Evolutionary conservation across 2,113 vertebrate species (phyloP).

Genomic region (Sciurus niger): DNA sequence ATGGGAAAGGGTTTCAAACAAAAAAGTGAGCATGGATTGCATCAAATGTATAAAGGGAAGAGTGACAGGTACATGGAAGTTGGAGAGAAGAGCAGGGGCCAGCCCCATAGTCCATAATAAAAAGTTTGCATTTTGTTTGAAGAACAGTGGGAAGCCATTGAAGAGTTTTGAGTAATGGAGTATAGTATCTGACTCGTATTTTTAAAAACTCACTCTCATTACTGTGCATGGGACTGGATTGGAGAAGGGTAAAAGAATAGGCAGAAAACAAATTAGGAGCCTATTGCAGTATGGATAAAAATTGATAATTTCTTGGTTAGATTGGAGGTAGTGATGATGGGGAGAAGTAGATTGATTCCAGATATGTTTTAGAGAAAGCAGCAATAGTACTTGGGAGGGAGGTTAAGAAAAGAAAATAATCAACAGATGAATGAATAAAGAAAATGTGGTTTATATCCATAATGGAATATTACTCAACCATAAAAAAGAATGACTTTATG

Average conservation of each 20-base stretch:
- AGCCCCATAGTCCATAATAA: neutral
- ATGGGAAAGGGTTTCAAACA: neutral
- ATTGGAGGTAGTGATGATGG: neutral
- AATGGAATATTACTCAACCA: neutral
- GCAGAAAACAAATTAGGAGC: neutral
- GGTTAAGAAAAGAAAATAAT: conserved; percentile 26
- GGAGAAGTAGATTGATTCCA: neutral
- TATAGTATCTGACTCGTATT: neutral
- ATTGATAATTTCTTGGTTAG: neutral
- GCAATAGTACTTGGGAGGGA: neutral
- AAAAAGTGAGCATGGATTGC: neutral
- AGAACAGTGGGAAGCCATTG: neutral
- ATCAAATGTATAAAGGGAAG: neutral
- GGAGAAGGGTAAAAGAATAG: conserved; percentile 53
- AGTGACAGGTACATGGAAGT: neutral
- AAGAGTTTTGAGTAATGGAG: neutral
- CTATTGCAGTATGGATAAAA: neutral
- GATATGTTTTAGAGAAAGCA: neutral
- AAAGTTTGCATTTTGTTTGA: conserved; percentile 41
- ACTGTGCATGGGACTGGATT: neutral
- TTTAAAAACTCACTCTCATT: neutral
- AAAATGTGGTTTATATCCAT: neutral
- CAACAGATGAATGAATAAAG: neutral
- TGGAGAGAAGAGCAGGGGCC: neutral
- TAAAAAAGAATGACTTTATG: too few relatives aligned